These are phyloP conservation scores for Teinopalpus imperialis DNA, from an alignment of 2,888 invertebrate genomes.

Conservation along the genomic window DNA sequence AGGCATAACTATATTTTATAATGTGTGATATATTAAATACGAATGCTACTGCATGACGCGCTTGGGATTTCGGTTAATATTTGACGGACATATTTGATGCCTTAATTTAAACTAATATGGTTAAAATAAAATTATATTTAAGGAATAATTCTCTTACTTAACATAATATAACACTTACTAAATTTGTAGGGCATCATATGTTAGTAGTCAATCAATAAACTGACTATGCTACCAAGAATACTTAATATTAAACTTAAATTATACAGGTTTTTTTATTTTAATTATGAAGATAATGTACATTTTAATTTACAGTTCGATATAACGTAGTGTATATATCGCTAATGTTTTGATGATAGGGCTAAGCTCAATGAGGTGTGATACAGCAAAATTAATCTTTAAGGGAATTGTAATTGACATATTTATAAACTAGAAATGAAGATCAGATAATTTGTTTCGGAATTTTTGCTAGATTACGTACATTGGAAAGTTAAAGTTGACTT, in stretches of 20 bases:
- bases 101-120: background rate
- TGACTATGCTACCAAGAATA: conserved; percentile 5
- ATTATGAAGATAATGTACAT: background rate
- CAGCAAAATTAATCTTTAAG: conserved; percentile 15
- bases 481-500: background rate
- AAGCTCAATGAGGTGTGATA: conserved; percentile 24
- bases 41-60: background rate
- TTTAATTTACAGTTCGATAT: conserved; percentile 2
- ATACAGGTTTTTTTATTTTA: conserved; percentile 13
- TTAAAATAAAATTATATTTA: background rate
- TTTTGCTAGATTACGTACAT: background rate
- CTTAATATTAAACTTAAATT: conserved; percentile 8
- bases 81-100: conserved; percentile 2
- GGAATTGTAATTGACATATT: no score
- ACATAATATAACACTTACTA: no score
- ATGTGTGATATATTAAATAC: conserved; percentile 3
- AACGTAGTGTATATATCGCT: conserved; percentile 1
- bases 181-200: background rate
- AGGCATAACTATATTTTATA: background rate
- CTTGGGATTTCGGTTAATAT: background rate
- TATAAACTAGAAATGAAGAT: background rate
- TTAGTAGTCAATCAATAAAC: conserved; percentile 2
- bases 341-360: conserved; percentile 15
- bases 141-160: no score
- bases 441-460: background rate